Conservation (phyloP, 2,797 vertebrate genomes). For the Myripristis murdjan region DNA sequence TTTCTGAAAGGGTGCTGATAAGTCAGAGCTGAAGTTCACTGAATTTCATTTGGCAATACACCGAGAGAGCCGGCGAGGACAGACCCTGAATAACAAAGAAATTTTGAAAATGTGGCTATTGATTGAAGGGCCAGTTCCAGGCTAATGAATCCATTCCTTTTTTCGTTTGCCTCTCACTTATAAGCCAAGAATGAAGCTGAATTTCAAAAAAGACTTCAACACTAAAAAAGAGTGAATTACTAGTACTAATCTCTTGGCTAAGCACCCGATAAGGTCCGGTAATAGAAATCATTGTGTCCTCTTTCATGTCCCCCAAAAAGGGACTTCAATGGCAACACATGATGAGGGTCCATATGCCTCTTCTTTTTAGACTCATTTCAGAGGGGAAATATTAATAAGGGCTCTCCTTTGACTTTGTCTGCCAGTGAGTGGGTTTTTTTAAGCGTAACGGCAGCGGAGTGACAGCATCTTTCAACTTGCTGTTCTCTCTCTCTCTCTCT, state of each 20-base stretch:
- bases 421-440: conserved; percentile 60
- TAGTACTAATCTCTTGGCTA: conserved; percentile 61
- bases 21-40: background rate
- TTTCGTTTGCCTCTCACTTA: conserved; percentile 19
- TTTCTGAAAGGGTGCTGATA: conserved; percentile 23
- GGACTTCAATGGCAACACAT: conserved; percentile 50
- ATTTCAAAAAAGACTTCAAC: conserved; percentile 54
- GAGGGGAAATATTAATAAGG: conserved; percentile 61
- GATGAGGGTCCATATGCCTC: conserved; percentile 39
- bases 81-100: conserved; percentile 10
- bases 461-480: conserved; percentile 47
- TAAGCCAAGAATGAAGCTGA: conserved; percentile 29
- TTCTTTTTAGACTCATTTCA: conserved; percentile 57
- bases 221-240: conserved; percentile 60
- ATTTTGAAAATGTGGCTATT: conserved; percentile 24
- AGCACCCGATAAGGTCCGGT: conserved; percentile 67
- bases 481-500: conserved; percentile 14
- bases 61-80: background rate
- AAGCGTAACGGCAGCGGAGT: conserved; percentile 59
- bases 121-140: conserved; percentile 34
- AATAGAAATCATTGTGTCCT: conserved; percentile 70
- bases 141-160: conserved; percentile 46
- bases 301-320: conserved; percentile 64
- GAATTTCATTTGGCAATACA: background rate
- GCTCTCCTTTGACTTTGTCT: conserved; percentile 57